Evolutionary conservation across 2,888 invertebrate genomes (phyloP), one percentile per base, ranked within the genome.

Genomic region (Blastobasis adustella): DNA sequence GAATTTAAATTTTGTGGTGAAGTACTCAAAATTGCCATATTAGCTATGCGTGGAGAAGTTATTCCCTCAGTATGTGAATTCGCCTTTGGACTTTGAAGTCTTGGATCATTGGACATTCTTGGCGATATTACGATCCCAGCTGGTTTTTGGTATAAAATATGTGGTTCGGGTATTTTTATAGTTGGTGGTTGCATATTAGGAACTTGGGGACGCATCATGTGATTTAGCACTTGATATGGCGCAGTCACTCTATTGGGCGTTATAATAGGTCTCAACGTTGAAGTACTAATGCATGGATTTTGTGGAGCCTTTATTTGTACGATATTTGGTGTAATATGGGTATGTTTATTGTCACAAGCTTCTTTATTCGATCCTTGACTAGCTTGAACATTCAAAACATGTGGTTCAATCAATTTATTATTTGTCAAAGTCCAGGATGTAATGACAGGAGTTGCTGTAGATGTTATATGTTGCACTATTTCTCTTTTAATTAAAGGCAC

Each of bases 101-200:
- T 73, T 47, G 80, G 67, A 55, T 89, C 89, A 54, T 64, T 79
- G 5, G 77, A 58, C 61, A 82, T 71, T 63, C 85, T 73, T 6
- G 89, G 89, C 41, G 89, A 87, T 65, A 78, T 85, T 10, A 79
- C 84, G 50, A 82, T 89, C 36, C 73, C 89, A 68, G 67, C 89
- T 62, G 76, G 72, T 66, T 88, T 88, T 62, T 85, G 88, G 62
- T 88, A 88, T 40, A 87, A 60, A 53, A 88, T 74, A 60, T 89
- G 88, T 49, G 82, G 79, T 45, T 91, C 91, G 4, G 93, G 92
- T 62, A 93, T 90, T 62, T 91, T 92, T 10, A 93, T 92, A 0
- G 92, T 91, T 5, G 93, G 89, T 9, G 93, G 90, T 63, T 92
- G 93, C 76, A 91, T 87, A 57, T 85, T 90, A 6, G 81, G 63